These are phyloP conservation scores for Nomada ruficornis DNA, from an alignment of 2,888 invertebrate genomes.

Conservation along the genomic window DNA sequence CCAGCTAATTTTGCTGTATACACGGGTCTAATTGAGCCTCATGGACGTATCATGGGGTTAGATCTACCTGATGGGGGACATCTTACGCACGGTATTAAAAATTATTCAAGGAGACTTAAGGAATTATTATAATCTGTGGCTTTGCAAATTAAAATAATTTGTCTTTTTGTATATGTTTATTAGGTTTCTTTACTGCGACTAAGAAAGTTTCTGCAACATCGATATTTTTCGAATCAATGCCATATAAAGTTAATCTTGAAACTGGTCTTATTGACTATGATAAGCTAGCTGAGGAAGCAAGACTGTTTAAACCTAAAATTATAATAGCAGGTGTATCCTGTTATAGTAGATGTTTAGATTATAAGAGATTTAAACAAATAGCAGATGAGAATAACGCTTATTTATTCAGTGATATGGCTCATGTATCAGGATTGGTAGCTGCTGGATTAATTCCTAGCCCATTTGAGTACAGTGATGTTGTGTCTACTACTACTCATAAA, in stretches of 20 bases:
- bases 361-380: constrained; percentile 93
- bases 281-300: constrained; percentile 91
- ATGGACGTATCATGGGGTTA: constrained; percentile 98
- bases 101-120: not conserved
- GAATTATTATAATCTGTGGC: not conserved
- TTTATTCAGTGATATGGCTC: constrained; percentile 98
- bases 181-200: constrained; percentile 92
- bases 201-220: constrained; percentile 98
- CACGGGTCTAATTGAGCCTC: constrained; percentile 94
- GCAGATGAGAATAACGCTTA: constrained; percentile 94
- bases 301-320: constrained; percentile 94
- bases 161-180: not conserved
- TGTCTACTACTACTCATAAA: constrained; percentile 98
- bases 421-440: constrained; percentile 96
- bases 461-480: constrained; percentile 95
- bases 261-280: constrained; percentile 98
- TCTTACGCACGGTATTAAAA: constrained; percentile 90
- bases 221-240: constrained; percentile 99
- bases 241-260: constrained; percentile 94
- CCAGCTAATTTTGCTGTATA: constrained; percentile 99
- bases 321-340: constrained; percentile 98
- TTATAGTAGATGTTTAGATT: constrained; percentile 96
- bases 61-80: constrained; percentile 99
- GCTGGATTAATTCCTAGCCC: constrained; percentile 95
- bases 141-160: too few relatives aligned